Evolutionary conservation across 35 echinoderm and acorn worm species (phyloP), one percentile per base, ranked within the genome.

Genomic region (Eucidaris tribuloides): DNA sequence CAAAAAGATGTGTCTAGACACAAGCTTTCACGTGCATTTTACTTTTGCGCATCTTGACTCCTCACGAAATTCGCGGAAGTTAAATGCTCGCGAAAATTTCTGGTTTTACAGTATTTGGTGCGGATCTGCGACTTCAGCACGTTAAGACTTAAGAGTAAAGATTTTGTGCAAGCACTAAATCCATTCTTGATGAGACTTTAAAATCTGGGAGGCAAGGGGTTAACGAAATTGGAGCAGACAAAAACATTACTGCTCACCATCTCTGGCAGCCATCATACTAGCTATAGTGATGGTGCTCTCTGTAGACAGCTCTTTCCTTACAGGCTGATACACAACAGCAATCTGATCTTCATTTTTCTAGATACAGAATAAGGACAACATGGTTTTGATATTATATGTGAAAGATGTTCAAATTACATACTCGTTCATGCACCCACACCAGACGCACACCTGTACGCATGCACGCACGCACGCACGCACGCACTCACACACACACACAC

Each of bases 331-430:
- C 7, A 58, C 83, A n/a, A 65, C 46, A 15, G 87, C 84, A 46
- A 98, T 66, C 0, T 83, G 35, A 86, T 98, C 83, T 37, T 93
- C 71, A 40, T 93, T 98, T 45, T 79, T 87, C 95, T 98, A 30
- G 34, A 84, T 15, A 72, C 2, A 81, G 22, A 45, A 81, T 24
- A 81, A 71, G 17, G 6, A 52, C 19, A 55, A 42, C 40, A 71
- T 13, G 27, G 31, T 13, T 64, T 81, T 30, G 43, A 45, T 36
- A 30, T 30, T 17, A 29, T 46, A 78, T 19, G 0, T 35, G 40
- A 1, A 54, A 1, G 22, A 54, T 54, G 22, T 54, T 0, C 22
- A 17, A 17, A 1, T 59, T 7, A 59, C 30, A 5, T 17, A 28
- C 18, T 15, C 30, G 5, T 58, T 59, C 56, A 59, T 24, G n/a